A percentile compares a stretch with the other conserved stretches of the same genome.
These are phyloP conservation scores for Acanthiza pusilla DNA, from an alignment of 2,797 vertebrate genomes.

Conservation along the genomic window DNA sequence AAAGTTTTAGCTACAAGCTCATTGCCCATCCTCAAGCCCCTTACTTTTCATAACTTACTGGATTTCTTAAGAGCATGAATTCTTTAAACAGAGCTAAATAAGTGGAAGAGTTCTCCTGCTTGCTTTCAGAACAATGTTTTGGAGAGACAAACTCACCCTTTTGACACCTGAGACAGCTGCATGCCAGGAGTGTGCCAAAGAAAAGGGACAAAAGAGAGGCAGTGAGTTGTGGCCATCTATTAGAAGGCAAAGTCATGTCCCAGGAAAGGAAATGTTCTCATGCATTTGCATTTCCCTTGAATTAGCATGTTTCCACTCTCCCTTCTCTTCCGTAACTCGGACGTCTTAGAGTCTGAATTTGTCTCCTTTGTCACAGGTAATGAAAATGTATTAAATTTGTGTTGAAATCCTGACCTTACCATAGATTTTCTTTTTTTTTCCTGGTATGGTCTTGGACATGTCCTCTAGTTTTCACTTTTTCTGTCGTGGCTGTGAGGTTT, in stretches of 20 bases:
- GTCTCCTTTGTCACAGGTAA: background rate
- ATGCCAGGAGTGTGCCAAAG: background rate
- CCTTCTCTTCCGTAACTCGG: background rate
- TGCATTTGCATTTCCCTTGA: rapidly evolving
- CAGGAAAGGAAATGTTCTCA: background rate
- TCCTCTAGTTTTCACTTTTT: background rate
- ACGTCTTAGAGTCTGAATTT: rapidly evolving
- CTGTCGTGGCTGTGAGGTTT: rapidly evolving
- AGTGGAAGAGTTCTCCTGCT: background rate
- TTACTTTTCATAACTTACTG: background rate
- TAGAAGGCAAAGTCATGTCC: background rate
- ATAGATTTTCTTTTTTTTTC: background rate
- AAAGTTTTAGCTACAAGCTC: background rate
- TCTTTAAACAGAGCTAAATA: background rate
- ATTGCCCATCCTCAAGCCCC: background rate
- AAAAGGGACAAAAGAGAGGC: background rate
- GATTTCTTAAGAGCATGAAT: background rate
- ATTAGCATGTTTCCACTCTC: background rate
- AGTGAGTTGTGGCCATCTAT: background rate
- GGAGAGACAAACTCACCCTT: background rate
- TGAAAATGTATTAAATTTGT: background rate
- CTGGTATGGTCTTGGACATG: background rate
- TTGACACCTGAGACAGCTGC: background rate
- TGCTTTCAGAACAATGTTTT: background rate
- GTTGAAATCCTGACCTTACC: background rate